Evolutionary conservation across 2,888 invertebrate genomes (phyloP), one percentile per base, ranked within the genome.

Genomic region (Cephus spinipes): DNA sequence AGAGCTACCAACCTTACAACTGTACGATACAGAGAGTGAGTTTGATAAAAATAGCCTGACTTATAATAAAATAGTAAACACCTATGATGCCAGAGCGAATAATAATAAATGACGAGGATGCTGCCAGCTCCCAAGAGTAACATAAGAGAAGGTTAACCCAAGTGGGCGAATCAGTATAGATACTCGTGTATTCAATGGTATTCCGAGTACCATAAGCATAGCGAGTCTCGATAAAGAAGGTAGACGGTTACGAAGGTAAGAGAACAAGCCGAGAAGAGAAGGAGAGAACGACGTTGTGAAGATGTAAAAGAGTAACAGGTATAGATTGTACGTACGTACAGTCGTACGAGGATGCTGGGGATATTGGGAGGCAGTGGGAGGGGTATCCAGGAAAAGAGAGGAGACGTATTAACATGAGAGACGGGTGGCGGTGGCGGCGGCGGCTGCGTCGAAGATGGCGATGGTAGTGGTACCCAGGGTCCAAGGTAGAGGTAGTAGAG

Each of bases 401-500:
- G 33, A 35, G 68, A 34, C 71, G 71, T 73, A 69, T 77, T 75
- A 75, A 78, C 79, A 77, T 68, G 73, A 76, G 75, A 73, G 76
- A 73, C 79, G 71, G 79, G 75, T 77, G 77, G 76, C 40, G 33
- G 33, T 40, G 11, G 91, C 83, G 91, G 92, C 79, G 91, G 90
- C 85, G 90, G 91, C 68, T 82, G 81, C 85, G 91, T 90, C 81
- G 88, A 90, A 83, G 89, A 91, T 85, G 91, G 91, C 85, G 90
- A 91, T 81, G 92, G 93, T 85, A 92, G 93, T 76, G 89, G 90
- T 73, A 92, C 55, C 55, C 55, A 92, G 85, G 91, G 91, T 75
- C 89, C 92, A 55, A 55, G 55, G 55, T 55, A 55, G 55, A 55
- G 55, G 31, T 12, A 35, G 74, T 36, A 35, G 74, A 40, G 30